Evolutionary conservation across 2,888 invertebrate species (phyloP).

Genomic region (Subacronicta megacephala): DNA sequence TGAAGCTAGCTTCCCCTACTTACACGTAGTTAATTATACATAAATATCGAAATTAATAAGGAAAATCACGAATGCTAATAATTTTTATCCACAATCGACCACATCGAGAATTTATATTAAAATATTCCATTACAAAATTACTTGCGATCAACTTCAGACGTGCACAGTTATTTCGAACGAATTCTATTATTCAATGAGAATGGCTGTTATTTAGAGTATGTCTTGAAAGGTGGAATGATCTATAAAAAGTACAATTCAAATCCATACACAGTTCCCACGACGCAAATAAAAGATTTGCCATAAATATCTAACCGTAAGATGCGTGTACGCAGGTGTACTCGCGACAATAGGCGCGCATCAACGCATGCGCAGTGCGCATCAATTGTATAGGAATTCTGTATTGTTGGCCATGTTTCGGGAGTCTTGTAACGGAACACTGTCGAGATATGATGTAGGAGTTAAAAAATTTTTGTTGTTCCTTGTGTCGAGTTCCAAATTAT

Average conservation of each 20-base stretch:
- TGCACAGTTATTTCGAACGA: too few species aligned
- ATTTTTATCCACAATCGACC: too few species aligned
- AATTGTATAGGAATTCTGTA: slow-evolving; percentile 72
- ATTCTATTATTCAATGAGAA: too few species aligned
- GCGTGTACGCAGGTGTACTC: slow-evolving; percentile 77
- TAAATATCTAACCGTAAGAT: slow-evolving; percentile 67
- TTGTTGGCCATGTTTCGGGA: slow-evolving; percentile 63
- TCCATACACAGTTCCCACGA: slow-evolving; percentile 72
- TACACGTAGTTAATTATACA: too few species aligned
- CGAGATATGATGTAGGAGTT: slow-evolving; percentile 43
- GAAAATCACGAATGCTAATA: too few species aligned
- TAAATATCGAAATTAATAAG: too few species aligned
- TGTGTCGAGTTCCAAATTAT: slow-evolving; percentile 51
- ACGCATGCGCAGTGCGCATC: slow-evolving; percentile 51
- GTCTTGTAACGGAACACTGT: slow-evolving; percentile 69
- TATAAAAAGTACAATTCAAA: slow-evolving; percentile 26
- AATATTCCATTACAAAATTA: too few species aligned
- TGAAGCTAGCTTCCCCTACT: too few species aligned
- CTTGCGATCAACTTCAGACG: too few species aligned
- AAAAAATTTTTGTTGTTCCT: slow-evolving; percentile 22
- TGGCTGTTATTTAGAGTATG: slow-evolving; percentile 7
- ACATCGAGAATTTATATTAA: too few species aligned
- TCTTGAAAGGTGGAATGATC: slow-evolving; percentile 19
- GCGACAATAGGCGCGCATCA: slow-evolving; percentile 49
- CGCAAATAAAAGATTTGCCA: slow-evolving; percentile 70